Evolutionary conservation across 2,113 vertebrate species (phyloP), one percentile per base, ranked within the genome.

Genomic region (Spilogale gracilis): DNA sequence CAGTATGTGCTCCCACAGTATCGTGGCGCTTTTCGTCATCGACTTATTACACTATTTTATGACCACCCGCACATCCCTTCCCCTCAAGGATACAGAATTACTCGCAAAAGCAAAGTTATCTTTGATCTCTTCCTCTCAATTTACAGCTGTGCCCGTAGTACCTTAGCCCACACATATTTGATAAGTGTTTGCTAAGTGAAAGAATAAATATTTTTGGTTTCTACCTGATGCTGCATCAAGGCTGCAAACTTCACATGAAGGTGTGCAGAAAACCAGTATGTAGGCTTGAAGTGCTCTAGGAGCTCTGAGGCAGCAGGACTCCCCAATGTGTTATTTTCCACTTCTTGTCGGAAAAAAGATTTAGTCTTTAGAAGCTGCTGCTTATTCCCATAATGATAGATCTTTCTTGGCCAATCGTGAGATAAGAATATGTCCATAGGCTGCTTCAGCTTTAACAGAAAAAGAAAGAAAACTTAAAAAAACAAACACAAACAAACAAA

Each of bases 181-280:
- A 0, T 58, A 82, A 73, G 61, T 13, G 1, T 71, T 80, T 82
- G 30, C 76, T 80, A 84, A 87, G 52, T 71, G 3, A 63, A 87
- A 96, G 50, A 92, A 83, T 18, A n/a, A 16, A 32, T 27, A 50
- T 20, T 25, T 67, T 61, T 81, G 82, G 3, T 52, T 16, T 86
- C 98, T 98, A 99, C 99, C 99, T 98, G 98, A 82, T 99, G 99
- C 94, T 99, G 99, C 99, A 99, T 99, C 21, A 99, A 97, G 56
- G 99, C 99, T 89, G 99, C 99, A 98, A 99, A 99, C 94, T 99
- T 99, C 82, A 99, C 99, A 0, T 99, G 99, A 21, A 99, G 99
- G 78, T 99, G 99, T 5, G 99, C 99, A 1, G 99, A 99, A 98
- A 99, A 99, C 99, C 99, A 99, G 97, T 99, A 99, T 21, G 98